phyloP scores from a whole-genome alignment of 2,113 vertebrate genomes.

The Elephas maximus region DNA sequence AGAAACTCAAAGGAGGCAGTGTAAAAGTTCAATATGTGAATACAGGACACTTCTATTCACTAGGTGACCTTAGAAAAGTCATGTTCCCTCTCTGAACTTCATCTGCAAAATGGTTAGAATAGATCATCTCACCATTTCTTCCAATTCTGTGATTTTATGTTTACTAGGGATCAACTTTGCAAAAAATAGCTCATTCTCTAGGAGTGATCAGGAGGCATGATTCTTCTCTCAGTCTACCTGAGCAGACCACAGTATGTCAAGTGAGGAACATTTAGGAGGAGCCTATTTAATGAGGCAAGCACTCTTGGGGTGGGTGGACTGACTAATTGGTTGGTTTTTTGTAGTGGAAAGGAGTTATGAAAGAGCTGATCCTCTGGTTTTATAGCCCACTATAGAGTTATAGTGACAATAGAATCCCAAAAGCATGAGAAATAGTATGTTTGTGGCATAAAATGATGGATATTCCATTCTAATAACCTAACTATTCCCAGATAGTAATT shows the following conservation, averaged over 20 bases:
- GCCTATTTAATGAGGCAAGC: background rate
- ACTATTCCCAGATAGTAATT: conserved; percentile 21
- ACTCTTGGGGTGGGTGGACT: background rate
- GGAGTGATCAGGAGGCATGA: background rate
- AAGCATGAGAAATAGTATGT: conserved; percentile 6
- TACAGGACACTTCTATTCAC: background rate
- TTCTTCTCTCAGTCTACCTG: background rate
- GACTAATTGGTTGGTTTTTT: background rate
- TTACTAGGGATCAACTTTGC: background rate
- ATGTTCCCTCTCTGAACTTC: background rate
- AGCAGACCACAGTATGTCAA: background rate
- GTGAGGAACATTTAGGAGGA: background rate
- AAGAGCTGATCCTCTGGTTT: background rate
- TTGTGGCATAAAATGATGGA: background rate
- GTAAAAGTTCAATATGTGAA: background rate
- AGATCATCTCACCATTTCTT: background rate
- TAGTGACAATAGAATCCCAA: background rate
- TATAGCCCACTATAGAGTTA: background rate
- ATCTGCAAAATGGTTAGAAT: background rate
- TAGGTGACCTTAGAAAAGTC: background rate
- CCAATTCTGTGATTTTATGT: background rate
- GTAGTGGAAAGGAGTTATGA: background rate
- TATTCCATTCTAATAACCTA: background rate
- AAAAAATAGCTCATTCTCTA: conserved; percentile 37
- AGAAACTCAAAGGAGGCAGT: background rate